A percentile compares a stretch with the other conserved stretches of the same genome.
phyloP scores from a whole-genome alignment of 37 sponge, comb jelly and placozoan genomes.

The Halisarca cf. caerulea region DNA sequence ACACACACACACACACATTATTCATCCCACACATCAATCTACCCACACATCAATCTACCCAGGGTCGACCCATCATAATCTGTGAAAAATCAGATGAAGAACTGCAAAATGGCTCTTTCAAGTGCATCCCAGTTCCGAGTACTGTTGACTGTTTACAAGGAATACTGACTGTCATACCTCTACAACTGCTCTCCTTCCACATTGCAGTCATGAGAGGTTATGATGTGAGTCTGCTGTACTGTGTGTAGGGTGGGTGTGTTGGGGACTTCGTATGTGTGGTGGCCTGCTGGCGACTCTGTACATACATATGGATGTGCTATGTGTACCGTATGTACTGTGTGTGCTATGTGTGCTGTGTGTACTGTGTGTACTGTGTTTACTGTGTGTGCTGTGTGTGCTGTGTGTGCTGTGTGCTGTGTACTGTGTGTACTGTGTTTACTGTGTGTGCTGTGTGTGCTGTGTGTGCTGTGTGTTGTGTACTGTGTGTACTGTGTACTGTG shows the following conservation, averaged over 20 bases:
- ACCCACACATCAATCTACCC: too few species aligned
- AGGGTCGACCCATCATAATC: slow-evolving; percentile 88
- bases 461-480: too few species aligned
- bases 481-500: too few species aligned
- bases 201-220: slow-evolving; percentile 86
- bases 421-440: too few species aligned
- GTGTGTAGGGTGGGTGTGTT: too few species aligned
- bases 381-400: not conserved
- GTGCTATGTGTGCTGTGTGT: not conserved
- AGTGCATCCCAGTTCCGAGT: slow-evolving; percentile 61
- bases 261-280: not conserved
- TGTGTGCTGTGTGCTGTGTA: not conserved
- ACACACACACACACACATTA: too few species aligned
- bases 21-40: too few species aligned
- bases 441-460: too few species aligned
- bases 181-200: slow-evolving; percentile 96
- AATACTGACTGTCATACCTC: slow-evolving; percentile 92
- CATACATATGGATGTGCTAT: not conserved
- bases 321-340: not conserved
- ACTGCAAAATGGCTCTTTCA: slow-evolving; percentile 25
- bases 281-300: too few species aligned
- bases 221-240: slow-evolving; percentile 75
- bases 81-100: slow-evolving; percentile 73
- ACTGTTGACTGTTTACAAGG: slow-evolving; percentile 93
- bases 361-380: not conserved